Conservation (phyloP, 2,113 vertebrate species). For the Oxyura jamaicensis region DNA sequence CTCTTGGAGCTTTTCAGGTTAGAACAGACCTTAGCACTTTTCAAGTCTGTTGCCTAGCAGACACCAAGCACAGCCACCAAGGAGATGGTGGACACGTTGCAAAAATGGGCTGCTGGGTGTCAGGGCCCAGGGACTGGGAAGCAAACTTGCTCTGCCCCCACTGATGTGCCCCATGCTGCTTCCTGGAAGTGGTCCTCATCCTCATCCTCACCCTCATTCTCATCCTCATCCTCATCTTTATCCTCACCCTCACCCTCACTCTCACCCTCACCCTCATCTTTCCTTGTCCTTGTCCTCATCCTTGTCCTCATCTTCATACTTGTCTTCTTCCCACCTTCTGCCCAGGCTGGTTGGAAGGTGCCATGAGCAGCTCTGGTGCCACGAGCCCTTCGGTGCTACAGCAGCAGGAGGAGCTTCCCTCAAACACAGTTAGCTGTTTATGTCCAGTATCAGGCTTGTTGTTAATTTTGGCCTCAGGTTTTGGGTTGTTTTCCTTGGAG, state of each 20-base stretch:
- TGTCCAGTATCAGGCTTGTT: not conserved
- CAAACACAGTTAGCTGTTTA: not conserved
- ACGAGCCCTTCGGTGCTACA: fast-evolving
- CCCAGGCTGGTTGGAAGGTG: no score
- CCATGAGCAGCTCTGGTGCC: not conserved
- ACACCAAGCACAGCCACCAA: not conserved
- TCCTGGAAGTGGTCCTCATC: not conserved
- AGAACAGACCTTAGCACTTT: not conserved
- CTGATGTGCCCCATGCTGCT: fast-evolving
- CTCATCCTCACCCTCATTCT: no score
- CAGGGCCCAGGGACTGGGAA: fast-evolving
- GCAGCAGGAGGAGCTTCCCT: not conserved
- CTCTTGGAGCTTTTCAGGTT: not conserved
- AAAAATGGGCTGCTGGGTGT: not conserved
- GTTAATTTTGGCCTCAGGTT: not conserved
- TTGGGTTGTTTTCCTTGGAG: not conserved
- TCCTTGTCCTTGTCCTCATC: no score
- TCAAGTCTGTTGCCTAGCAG: not conserved
- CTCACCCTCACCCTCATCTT: no score
- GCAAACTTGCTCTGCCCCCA: no score
- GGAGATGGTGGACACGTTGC: not conserved
- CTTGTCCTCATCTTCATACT: no score
- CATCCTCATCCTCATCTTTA: no score
- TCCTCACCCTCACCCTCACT: no score
- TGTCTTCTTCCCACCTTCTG: no score